phyloP scores from a whole-genome alignment of 2,113 vertebrate genomes.

The Syngnathoides biaculeatus region DNA sequence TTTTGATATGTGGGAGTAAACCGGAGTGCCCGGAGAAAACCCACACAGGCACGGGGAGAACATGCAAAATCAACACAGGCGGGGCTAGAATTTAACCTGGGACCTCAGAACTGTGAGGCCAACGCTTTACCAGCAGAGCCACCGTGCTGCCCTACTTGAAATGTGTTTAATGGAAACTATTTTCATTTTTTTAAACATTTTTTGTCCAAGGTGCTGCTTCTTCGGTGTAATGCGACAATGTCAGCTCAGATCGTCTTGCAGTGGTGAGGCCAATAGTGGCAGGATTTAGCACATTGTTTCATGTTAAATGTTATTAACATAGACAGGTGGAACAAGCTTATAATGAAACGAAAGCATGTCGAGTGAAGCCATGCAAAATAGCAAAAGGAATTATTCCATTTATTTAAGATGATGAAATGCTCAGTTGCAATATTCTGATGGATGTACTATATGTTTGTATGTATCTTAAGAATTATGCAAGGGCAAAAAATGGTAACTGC shows the following conservation, averaged over 20 bases:
- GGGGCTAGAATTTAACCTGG: too few relatives aligned
- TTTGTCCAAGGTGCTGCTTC: not conserved
- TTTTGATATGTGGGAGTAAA: too few relatives aligned
- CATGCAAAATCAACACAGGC: too few relatives aligned
- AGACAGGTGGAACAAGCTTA: conserved; percentile 33
- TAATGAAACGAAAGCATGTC: conserved; percentile 12
- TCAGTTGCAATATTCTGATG: too few relatives aligned
- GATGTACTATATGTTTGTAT: too few relatives aligned
- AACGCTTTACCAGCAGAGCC: too few relatives aligned
- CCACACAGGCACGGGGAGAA: too few relatives aligned
- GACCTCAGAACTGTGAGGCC: too few relatives aligned
- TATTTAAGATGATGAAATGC: not conserved
- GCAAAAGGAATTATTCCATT: conserved; percentile 1
- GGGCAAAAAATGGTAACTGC: not conserved
- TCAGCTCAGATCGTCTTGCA: not conserved
- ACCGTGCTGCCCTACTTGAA: too few relatives aligned
- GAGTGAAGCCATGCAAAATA: conserved; percentile 10
- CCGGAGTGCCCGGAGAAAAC: too few relatives aligned
- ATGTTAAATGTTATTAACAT: not conserved
- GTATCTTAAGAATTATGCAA: not conserved
- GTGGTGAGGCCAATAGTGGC: not conserved
- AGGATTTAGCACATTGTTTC: not conserved
- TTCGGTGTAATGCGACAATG: not conserved
- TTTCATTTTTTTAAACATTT: not conserved
- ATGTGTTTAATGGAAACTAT: not conserved